Percentiles rank a stretch among this genome's conserved stretches.
These are phyloP conservation scores for Atta cephalotes DNA, from an alignment of 1,140 invertebrate species.

Conservation along the genomic window DNA sequence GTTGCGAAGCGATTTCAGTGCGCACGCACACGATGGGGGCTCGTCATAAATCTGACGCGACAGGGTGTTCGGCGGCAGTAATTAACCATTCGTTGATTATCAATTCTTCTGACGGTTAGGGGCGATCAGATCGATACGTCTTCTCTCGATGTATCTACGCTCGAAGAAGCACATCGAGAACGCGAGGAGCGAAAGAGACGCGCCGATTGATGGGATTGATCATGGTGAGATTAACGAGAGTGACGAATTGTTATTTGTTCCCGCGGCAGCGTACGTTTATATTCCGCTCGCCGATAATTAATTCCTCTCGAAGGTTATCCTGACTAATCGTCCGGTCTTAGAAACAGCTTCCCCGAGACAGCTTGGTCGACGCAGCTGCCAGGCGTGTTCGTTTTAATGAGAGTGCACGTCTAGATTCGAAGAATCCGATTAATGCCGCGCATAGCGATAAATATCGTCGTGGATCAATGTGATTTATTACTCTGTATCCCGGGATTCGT, in stretches of 20 bases:
- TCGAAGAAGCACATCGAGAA: constrained; percentile 17
- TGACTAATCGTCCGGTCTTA: constrained; percentile 60
- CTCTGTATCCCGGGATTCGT: constrained; percentile 16
- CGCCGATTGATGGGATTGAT: constrained; percentile 60
- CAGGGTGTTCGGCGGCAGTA: constrained; percentile 34
- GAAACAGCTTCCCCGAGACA: constrained; percentile 53
- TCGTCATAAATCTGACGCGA: constrained; percentile 65
- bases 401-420: constrained; percentile 47
- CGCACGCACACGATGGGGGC: constrained; percentile 2
- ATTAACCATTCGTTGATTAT: constrained; percentile 64
- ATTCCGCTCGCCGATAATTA: constrained; percentile 54
- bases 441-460: constrained; percentile 55
- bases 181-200: constrained; percentile 17
- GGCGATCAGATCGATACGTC: constrained; percentile 14
- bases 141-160: not conserved
- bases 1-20: constrained; percentile 9
- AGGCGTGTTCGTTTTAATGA: constrained; percentile 40
- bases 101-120: constrained; percentile 24
- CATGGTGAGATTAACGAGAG: constrained; percentile 53
- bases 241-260: constrained; percentile 63
- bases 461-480: constrained; percentile 55
- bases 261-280: constrained; percentile 26
- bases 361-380: constrained; percentile 48
- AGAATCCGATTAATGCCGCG: constrained; percentile 56
- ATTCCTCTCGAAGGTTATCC: constrained; percentile 56